Base-by-base conservation (phyloP, 2,888 invertebrate genomes). In the Cryptus viduatorius region DNA sequence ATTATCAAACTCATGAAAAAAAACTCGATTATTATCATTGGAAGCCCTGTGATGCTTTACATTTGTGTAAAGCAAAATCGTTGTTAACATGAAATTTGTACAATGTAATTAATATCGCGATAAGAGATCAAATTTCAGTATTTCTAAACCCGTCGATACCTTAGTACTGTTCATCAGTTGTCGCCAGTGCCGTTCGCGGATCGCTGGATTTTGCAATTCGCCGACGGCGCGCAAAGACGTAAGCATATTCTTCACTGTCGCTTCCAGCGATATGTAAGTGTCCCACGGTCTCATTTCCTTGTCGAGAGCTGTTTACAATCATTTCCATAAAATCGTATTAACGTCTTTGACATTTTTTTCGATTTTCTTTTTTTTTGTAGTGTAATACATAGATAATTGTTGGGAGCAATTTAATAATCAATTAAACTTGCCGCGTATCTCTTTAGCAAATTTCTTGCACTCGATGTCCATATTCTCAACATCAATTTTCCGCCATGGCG, bases 401-500 rank as follows among this genome's bases (percentile, higher is more conserved):
- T 61, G 1, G 5, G 5, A 29, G 14, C 1, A 59, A 7, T 29
- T 64, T 53, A 64, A 19, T 19, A 0, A 1, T 3, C 24, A 31
- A 71, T 42, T 3, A 71, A 56, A 83, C 79, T 82, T 89, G 94
- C 95, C 94, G 91, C 98, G 95, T 80, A 98, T 97, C 94, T 98
- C 98, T 94, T 99, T 99, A 1, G 98, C 98, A 94, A 99, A 99
- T 93, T 98, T 98, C 93, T 99, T 99, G 94, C 99, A 99, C 94
- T 99, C 99, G 89, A 99, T 98, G 92, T 99, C 99, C 98, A 99
- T 99, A 91, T 98, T 98, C 94, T 99, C 99, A 56, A 99, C 98
- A 92, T 99, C 98, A 84, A 99, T 98, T 93, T 98, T 98, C 79
- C 98, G 96, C 99, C 99, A 99, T 0, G 98, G 98, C 0, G 99